Conservation (phyloP, 2,113 vertebrate genomes). For the Malaclemys terrapin region DNA sequence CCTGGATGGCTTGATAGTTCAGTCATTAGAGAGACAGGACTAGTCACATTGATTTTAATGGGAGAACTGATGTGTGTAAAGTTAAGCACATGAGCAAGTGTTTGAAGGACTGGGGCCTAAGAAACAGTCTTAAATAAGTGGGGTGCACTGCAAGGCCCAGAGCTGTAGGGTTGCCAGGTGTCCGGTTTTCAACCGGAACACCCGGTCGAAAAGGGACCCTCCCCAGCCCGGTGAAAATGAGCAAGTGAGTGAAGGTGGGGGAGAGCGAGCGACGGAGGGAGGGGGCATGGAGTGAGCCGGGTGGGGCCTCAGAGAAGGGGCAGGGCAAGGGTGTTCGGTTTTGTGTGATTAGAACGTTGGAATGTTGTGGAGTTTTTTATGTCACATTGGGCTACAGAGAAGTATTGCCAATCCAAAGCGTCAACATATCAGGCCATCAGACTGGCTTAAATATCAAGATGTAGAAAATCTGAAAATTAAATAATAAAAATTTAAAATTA, state of each 20-base stretch:
- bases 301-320: no score
- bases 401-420: not conserved
- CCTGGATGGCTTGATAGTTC: not conserved
- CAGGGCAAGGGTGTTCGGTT: no score
- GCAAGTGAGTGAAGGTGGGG: no score
- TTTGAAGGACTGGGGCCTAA: not conserved
- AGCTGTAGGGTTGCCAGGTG: no score
- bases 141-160: no score
- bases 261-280: no score
- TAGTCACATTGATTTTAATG: not conserved
- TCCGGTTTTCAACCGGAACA: no score
- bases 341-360: no score
- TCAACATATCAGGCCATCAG: not conserved
- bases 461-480: not conserved
- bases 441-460: not conserved
- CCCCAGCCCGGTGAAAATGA: no score
- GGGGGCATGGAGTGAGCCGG: no score
- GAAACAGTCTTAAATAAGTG: not conserved
- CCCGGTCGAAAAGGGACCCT: no score
- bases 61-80: not conserved
- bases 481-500: not conserved
- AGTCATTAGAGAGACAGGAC: not conserved
- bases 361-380: not conserved
- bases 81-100: not conserved
- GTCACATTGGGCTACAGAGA: not conserved